Conservation (phyloP, 2,797 vertebrate genomes). For the Natrix natrix region DNA sequence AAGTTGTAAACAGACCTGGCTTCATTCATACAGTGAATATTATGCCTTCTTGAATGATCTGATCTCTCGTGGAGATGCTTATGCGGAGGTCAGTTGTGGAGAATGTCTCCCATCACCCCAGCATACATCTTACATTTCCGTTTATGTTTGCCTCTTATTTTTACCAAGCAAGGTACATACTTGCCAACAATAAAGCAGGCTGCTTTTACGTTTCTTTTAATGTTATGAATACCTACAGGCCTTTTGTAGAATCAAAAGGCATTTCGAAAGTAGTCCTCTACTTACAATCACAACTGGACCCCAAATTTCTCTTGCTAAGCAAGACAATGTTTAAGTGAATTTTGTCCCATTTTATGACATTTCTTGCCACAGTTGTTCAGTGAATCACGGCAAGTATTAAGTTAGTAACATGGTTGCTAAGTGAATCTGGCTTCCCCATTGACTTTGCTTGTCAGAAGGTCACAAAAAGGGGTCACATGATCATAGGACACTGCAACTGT, state of each 20-base stretch:
- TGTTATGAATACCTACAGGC: neutral
- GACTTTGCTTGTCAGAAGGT: neutral
- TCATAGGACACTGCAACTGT: neutral
- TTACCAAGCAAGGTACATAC: neutral
- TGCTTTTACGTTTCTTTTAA: neutral
- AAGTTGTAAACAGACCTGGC: neutral
- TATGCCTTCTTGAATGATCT: neutral
- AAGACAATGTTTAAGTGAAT: neutral
- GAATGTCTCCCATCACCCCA: neutral
- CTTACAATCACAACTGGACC: neutral
- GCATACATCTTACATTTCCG: neutral
- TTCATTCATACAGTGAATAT: neutral
- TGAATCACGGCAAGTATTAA: neutral
- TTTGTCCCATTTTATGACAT: neutral
- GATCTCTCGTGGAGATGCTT: neutral
- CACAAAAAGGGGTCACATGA: neutral
- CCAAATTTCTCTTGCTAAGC: neutral
- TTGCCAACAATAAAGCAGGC: neutral
- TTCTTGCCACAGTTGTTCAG: neutral
- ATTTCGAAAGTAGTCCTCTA: neutral
- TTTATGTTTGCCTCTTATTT: neutral
- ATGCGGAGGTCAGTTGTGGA: neutral
- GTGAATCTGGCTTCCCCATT: neutral
- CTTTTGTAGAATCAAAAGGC: neutral
- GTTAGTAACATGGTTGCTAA: neutral